Base-by-base conservation (phyloP, 1,140 invertebrate species). In the Trichonephila clavipes region DNA sequence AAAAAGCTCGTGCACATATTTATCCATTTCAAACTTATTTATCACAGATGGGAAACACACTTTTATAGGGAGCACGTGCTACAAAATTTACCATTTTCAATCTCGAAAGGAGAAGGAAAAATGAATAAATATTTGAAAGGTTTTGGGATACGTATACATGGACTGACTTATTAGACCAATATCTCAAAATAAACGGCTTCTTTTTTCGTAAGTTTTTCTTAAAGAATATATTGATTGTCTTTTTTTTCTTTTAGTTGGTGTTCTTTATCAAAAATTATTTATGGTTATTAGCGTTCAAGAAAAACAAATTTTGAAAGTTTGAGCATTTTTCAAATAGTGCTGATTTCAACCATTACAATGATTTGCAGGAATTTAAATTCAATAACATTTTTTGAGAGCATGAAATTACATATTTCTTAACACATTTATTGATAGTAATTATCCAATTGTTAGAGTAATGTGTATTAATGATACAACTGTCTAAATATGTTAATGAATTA, bases 1-100 rank as follows among this genome's bases (percentile, higher is more conserved):
- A 77, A 77, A 77, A 83, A 58, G 7, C 40, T 2, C 82, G 82
- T 59, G 82, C 82, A 83, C 82, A 83, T 83, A 77, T 77, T 77
- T 77, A 77, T 77, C 72, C 72, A 77, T 83, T 83, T 83, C 44
- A 40, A 28, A 51, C 82, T 83, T 83, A 83, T 83, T 83, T 83
- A 83, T 83, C 51, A 83, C 24, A 28, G 82, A 77, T 77, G 34
- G 72, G 72, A 40, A 77, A 40, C 34, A 18, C 72, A 77, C 28
- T 77, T 77, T 77, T 77, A 77, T 34, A 40, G 16, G 24, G 72
- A 77, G 72, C 72, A 40, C 72, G 72, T 77, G 28, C 72, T 77
- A 77, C 24, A 77, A 77, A 77, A 77, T 77, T 40, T 77, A 77
- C 72, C 72, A 77, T 77, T 77, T 77, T 77, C 72, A 34, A 77